A percentile compares a stretch with the other conserved stretches of the same genome.
Evolutionary conservation across 2,113 vertebrate species (phyloP).

Genomic region (Sisor rabdophorus): DNA sequence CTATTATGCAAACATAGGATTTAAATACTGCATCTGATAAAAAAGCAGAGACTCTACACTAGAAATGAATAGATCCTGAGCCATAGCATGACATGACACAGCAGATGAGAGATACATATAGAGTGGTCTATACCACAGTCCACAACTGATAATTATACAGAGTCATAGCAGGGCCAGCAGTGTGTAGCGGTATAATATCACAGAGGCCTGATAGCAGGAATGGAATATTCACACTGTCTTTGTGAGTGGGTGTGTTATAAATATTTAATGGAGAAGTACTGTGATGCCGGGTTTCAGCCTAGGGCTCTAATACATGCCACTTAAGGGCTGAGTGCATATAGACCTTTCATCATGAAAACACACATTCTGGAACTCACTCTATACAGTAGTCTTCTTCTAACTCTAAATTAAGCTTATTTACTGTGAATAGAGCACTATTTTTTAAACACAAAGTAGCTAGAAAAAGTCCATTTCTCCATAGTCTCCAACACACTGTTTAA

Average conservation of each 20-base stretch:
- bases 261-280: constrained; percentile 51
- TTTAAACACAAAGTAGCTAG: constrained; percentile 7
- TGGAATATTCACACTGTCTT: constrained; percentile 45
- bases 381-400: constrained; percentile 30
- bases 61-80: constrained; percentile 5
- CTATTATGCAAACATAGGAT: background rate
- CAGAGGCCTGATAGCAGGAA: constrained; percentile 40
- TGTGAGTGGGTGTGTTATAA: constrained; percentile 46
- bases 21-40: background rate
- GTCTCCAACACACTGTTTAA: constrained; percentile 27
- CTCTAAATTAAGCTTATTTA: constrained; percentile 43
- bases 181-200: constrained; percentile 34
- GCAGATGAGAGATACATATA: constrained; percentile 25
- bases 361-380: constrained; percentile 38
- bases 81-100: constrained; percentile 11
- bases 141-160: constrained; percentile 32
- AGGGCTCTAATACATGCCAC: constrained; percentile 51
- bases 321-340: constrained; percentile 51
- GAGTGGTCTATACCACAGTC: constrained; percentile 24
- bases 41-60: constrained; percentile 2
- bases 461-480: background rate
- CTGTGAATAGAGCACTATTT: constrained; percentile 29
- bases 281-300: constrained; percentile 50
- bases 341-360: constrained; percentile 48
- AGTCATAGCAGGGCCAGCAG: constrained; percentile 39